Evolutionary conservation across 2,888 invertebrate genomes (phyloP).

Genomic region (Elysia crispata): DNA sequence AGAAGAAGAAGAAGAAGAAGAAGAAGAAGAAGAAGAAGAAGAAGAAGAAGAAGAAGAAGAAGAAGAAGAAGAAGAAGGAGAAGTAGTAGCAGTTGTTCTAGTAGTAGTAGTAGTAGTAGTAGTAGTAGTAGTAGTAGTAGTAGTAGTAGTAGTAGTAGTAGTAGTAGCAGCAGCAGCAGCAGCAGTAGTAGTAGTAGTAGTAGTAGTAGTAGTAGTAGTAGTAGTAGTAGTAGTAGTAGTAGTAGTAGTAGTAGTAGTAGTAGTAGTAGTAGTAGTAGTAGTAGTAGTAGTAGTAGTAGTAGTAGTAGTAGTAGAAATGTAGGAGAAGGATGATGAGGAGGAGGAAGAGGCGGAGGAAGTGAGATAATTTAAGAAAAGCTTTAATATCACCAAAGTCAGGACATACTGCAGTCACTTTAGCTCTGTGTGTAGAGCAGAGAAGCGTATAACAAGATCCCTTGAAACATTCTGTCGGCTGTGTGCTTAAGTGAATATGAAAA

Average conservation of each 20-base stretch:
- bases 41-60: slow-evolving; percentile 1
- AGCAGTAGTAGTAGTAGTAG: slow-evolving; percentile 5
- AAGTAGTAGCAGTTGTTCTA: slow-evolving; percentile 9
- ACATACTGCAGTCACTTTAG: too few species aligned
- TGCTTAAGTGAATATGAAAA: too few species aligned
- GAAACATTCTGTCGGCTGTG: too few species aligned
- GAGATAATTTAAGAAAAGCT: too few species aligned
- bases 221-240: slow-evolving; percentile 29
- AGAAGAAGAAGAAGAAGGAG: neutral
- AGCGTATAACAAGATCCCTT: too few species aligned
- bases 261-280: slow-evolving; percentile 5
- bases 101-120: slow-evolving; percentile 27
- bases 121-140: slow-evolving; percentile 27
- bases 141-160: slow-evolving; percentile 23
- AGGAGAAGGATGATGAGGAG: neutral
- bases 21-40: neutral
- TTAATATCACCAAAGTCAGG: too few species aligned
- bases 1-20: neutral
- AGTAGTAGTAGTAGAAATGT: slow-evolving; percentile 11
- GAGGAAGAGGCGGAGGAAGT: neutral
- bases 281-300: slow-evolving; percentile 32
- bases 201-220: slow-evolving; percentile 26
- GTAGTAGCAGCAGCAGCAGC: slow-evolving; percentile 11
- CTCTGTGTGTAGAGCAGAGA: too few species aligned
- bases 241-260: slow-evolving; percentile 25